Evolutionary conservation across 2,797 vertebrate genomes (phyloP).

Genomic region (Fringilla coelebs): DNA sequence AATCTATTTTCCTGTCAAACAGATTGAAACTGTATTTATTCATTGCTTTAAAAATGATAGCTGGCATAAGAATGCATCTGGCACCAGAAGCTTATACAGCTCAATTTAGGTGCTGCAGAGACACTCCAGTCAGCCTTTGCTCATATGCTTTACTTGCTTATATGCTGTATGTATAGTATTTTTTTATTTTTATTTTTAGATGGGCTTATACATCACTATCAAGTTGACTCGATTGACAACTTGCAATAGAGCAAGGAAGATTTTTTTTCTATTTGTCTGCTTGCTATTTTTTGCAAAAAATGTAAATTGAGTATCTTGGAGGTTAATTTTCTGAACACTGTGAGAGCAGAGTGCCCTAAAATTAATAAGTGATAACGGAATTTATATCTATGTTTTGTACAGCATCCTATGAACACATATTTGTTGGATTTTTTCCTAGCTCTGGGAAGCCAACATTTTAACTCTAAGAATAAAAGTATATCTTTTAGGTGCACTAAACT

Average conservation of each 20-base stretch:
- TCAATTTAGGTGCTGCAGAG: neutral
- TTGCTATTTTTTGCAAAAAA: neutral
- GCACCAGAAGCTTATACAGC: neutral
- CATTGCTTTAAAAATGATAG: neutral
- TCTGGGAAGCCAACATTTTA: neutral
- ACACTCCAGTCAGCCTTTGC: neutral
- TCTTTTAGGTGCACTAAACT: neutral
- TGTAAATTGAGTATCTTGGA: neutral
- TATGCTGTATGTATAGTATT: neutral
- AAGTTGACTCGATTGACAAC: neutral
- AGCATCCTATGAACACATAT: neutral
- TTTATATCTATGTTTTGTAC: neutral
- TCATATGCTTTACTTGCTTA: neutral
- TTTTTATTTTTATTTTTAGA: neutral
- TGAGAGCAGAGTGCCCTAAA: neutral
- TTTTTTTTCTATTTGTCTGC: neutral
- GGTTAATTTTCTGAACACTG: neutral
- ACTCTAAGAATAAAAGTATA: neutral
- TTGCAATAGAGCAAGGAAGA: neutral
- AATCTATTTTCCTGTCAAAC: neutral
- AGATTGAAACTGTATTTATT: slow-evolving; percentile 8
- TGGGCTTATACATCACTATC: neutral
- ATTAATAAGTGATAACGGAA: neutral
- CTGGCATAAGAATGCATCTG: neutral
- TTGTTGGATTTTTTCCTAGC: accelerated